These are phyloP conservation scores for Halesus radiatus DNA, from an alignment of 1,140 invertebrate genomes.

Conservation along the genomic window DNA sequence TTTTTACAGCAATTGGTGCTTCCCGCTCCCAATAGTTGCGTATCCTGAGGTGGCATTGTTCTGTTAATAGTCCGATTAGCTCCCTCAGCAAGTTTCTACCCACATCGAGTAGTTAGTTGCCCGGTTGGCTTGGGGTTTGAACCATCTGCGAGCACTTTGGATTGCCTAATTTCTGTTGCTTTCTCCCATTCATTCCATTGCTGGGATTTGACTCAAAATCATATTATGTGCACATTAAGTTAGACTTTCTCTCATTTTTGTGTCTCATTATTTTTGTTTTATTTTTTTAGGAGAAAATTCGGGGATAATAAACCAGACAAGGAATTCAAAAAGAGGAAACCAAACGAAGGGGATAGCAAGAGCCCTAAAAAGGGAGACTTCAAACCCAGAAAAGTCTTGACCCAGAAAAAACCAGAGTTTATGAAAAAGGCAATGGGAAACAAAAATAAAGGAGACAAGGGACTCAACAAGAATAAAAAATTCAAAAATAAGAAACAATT, in stretches of 20 bases:
- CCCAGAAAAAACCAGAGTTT: conserved; percentile 26
- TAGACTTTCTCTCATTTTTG: neutral
- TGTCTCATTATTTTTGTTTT: neutral
- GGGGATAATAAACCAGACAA: conserved; percentile 13
- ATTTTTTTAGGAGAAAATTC: conserved; percentile 7
- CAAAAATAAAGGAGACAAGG: conserved; percentile 17
- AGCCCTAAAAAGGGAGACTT: neutral
- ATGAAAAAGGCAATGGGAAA: conserved; percentile 34
- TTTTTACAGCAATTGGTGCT: no score
- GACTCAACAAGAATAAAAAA: conserved; percentile 5
- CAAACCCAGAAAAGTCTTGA: conserved; percentile 10
- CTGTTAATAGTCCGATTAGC: neutral
- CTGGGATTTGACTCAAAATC: neutral
- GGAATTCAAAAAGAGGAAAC: conserved; percentile 22
- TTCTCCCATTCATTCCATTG: neutral
- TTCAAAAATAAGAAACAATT: conserved; percentile 12
- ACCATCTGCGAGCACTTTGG: neutral
- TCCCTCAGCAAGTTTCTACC: neutral
- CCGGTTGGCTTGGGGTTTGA: no score
- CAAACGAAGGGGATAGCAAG: neutral
- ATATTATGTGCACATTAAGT: neutral
- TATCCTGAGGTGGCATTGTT: neutral
- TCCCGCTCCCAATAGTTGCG: no score
- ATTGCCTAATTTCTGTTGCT: neutral
- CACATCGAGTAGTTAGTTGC: neutral